Conservation (phyloP, 2,888 invertebrate genomes). For the Tetragonula carbonaria region DNA sequence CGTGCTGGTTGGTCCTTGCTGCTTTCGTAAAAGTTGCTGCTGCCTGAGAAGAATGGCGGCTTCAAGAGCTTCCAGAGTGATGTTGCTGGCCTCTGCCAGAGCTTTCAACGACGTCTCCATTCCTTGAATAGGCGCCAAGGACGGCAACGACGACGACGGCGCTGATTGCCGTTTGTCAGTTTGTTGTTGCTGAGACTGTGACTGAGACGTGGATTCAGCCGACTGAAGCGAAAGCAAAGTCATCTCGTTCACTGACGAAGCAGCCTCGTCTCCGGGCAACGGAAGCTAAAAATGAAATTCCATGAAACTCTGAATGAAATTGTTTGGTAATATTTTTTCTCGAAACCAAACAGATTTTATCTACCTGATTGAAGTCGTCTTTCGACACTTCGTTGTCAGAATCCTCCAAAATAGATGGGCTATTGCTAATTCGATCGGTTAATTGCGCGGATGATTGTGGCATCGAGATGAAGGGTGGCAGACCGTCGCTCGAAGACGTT, state of each 20-base stretch:
- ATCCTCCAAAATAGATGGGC: slow-evolving; percentile 76
- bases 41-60: slow-evolving; percentile 90
- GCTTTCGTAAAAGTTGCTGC: slow-evolving; percentile 88
- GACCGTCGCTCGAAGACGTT: slow-evolving; percentile 54
- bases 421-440: slow-evolving; percentile 80
- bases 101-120: slow-evolving; percentile 85
- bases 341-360: neutral
- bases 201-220: slow-evolving; percentile 63
- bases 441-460: slow-evolving; percentile 79
- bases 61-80: slow-evolving; percentile 91
- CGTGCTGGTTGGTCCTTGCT: slow-evolving; percentile 84
- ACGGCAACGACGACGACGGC: slow-evolving; percentile 69
- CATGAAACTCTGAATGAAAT: neutral
- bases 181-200: slow-evolving; percentile 70
- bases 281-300: slow-evolving; percentile 71
- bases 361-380: slow-evolving; percentile 78
- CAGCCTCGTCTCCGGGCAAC: slow-evolving; percentile 78
- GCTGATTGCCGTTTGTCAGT: slow-evolving; percentile 75
- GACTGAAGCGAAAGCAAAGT: slow-evolving; percentile 75
- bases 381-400: slow-evolving; percentile 80
- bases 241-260: slow-evolving; percentile 79
- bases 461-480: slow-evolving; percentile 81
- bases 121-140: slow-evolving; percentile 77
- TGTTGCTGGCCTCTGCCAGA: slow-evolving; percentile 89
- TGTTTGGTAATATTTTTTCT: neutral